These are phyloP conservation scores for Sarotherodon lohbergeri DNA, from an alignment of 2,113 vertebrate genomes.

Conservation along the genomic window DNA sequence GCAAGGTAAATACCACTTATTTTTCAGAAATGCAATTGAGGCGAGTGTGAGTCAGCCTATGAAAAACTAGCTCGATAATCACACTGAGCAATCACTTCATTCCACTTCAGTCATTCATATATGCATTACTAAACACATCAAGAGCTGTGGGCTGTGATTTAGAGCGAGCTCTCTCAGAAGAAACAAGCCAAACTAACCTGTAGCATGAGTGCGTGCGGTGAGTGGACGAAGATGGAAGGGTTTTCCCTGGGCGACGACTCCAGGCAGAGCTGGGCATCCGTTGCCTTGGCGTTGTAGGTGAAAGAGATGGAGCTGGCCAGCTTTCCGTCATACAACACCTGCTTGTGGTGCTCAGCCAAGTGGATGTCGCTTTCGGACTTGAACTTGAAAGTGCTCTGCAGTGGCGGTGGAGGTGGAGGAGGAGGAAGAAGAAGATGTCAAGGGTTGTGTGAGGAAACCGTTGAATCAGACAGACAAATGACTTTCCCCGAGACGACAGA, in stretches of 20 bases:
- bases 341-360: slow-evolving; percentile 97
- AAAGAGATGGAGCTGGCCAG: slow-evolving; percentile 96
- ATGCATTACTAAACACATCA: not conserved
- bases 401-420: not conserved
- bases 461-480: not conserved
- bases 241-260: slow-evolving; percentile 99
- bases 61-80: not conserved
- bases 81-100: not conserved
- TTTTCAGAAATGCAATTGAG: not conserved
- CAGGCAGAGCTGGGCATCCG: slow-evolving; percentile 95
- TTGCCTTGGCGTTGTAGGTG: slow-evolving; percentile 98
- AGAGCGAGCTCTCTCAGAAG: not conserved
- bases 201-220: slow-evolving; percentile 96
- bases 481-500: not conserved
- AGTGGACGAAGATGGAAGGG: slow-evolving; percentile 96
- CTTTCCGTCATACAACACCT: slow-evolving; percentile 96
- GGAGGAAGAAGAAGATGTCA: not conserved
- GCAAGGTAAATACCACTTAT: not conserved
- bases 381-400: slow-evolving; percentile 98
- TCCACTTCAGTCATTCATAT: not conserved
- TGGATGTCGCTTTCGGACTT: slow-evolving; percentile 99
- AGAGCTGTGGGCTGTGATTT: not conserved
- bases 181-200: slow-evolving; percentile 78
- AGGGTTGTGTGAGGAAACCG: not conserved
- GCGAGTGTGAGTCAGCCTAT: not conserved